A percentile compares a stretch with the other conserved stretches of the same genome.
Conservation (phyloP, 2,888 invertebrate genomes). For the Dione juno region DNA sequence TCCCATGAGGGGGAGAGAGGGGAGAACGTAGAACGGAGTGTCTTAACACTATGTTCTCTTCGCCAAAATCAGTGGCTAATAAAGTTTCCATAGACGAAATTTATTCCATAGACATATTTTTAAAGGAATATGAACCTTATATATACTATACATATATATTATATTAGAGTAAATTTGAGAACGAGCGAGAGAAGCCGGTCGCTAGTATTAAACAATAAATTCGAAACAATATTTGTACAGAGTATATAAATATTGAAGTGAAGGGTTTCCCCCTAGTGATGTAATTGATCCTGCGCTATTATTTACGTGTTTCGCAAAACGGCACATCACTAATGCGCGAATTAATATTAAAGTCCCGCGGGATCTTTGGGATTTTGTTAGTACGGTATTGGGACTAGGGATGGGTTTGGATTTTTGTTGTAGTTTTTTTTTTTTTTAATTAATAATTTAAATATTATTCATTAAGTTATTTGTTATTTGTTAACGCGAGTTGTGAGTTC, state of each 20-base stretch:
- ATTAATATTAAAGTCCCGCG: constrained; percentile 37
- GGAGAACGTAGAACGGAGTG: too few relatives aligned
- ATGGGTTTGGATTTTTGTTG: background rate
- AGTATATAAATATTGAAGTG: background rate
- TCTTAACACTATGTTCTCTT: too few relatives aligned
- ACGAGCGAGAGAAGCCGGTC: too few relatives aligned
- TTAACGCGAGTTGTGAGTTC: background rate
- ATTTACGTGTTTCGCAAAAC: constrained; percentile 11
- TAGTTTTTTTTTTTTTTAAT: background rate
- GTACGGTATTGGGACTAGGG: background rate
- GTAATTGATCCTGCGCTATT: constrained; percentile 23
- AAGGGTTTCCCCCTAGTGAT: constrained; percentile 22
- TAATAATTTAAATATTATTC: background rate
- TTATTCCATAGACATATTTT: too few relatives aligned
- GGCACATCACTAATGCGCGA: constrained; percentile 34
- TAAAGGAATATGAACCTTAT: too few relatives aligned
- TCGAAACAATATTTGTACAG: background rate
- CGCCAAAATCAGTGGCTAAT: too few relatives aligned
- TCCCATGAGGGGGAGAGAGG: too few relatives aligned
- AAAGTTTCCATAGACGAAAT: too few relatives aligned
- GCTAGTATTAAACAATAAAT: too few relatives aligned
- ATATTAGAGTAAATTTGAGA: too few relatives aligned
- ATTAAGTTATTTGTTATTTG: background rate
- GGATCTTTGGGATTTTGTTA: constrained; percentile 7
- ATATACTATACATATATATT: too few relatives aligned